Percentiles rank a stretch among this genome's conserved stretches.
phyloP scores from a whole-genome alignment of 2,797 vertebrate species.

The Rousettus madagascariensis region DNA sequence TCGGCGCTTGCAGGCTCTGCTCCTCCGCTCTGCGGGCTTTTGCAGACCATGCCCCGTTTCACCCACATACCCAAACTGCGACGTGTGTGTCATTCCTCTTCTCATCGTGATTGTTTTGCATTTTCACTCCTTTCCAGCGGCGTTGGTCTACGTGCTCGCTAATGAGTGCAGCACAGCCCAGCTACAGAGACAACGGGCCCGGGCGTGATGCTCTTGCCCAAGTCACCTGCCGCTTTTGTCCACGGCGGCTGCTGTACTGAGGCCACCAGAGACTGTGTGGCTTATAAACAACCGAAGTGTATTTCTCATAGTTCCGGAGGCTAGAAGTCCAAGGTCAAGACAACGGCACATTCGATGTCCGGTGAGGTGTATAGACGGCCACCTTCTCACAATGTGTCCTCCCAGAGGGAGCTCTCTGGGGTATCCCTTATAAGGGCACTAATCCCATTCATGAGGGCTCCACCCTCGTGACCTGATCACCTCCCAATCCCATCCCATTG shows the following conservation, averaged over 20 bases:
- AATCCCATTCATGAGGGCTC: not conserved
- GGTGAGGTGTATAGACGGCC: not conserved
- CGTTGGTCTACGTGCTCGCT: rapidly evolving
- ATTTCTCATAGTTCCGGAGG: not conserved
- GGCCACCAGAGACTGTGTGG: not conserved
- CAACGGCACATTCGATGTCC: not conserved
- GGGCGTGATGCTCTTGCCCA: not conserved
- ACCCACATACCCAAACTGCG: not conserved
- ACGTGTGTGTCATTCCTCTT: rapidly evolving
- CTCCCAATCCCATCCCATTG: not conserved
- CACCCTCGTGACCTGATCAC: not conserved
- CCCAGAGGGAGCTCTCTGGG: not conserved
- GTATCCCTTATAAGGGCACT: not conserved
- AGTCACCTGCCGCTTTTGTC: not conserved
- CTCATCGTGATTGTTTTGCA: no score
- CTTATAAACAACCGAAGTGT: not conserved
- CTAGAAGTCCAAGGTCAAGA: not conserved
- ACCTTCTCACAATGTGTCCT: not conserved
- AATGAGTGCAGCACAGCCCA: rapidly evolving
- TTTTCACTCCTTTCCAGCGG: not conserved
- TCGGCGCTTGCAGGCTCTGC: rapidly evolving
- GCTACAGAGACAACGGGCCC: not conserved
- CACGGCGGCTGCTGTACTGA: not conserved
- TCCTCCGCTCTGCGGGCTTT: not conserved
- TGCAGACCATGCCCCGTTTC: not conserved